Conservation (phyloP, 2,113 vertebrate species). For the Coreoperca whiteheadi region DNA sequence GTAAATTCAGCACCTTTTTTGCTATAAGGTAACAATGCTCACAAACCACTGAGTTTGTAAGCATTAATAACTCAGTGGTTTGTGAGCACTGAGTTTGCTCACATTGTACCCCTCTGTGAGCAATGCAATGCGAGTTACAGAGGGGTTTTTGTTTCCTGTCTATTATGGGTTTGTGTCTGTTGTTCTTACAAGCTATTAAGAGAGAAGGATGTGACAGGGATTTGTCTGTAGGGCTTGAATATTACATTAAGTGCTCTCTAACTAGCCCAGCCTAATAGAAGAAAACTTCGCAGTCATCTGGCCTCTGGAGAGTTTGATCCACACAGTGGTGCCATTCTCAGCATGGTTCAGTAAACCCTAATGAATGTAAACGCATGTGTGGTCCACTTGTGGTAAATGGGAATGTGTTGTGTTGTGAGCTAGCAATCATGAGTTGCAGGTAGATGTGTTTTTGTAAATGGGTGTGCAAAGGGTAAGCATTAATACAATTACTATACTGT, state of each 20-base stretch:
- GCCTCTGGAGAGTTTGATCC: constrained; percentile 17
- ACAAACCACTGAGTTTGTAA: background rate
- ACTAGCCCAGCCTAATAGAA: constrained; percentile 34
- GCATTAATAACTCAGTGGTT: no score
- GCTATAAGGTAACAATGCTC: background rate
- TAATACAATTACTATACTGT: background rate
- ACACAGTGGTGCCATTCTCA: background rate
- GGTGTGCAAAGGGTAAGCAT: constrained; percentile 31
- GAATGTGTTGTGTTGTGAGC: constrained; percentile 5
- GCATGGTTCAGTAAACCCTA: constrained; percentile 29
- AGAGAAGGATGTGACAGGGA: constrained; percentile 12
- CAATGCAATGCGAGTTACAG: no score
- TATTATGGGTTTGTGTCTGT: background rate
- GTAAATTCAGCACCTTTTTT: constrained; percentile 1
- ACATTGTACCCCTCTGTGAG: background rate
- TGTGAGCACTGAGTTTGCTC: background rate
- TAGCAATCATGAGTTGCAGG: constrained; percentile 22
- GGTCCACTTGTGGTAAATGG: constrained; percentile 10
- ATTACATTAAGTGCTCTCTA: constrained; percentile 32
- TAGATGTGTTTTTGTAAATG: constrained; percentile 20
- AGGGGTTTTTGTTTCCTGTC: background rate
- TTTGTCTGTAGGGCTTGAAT: constrained; percentile 36
- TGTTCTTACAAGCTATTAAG: constrained; percentile 18
- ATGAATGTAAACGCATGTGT: constrained; percentile 34
- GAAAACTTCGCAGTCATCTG: constrained; percentile 7